These are phyloP conservation scores for Etia nguti DNA, from an alignment of 2,113 vertebrate species.

Conservation along the genomic window DNA sequence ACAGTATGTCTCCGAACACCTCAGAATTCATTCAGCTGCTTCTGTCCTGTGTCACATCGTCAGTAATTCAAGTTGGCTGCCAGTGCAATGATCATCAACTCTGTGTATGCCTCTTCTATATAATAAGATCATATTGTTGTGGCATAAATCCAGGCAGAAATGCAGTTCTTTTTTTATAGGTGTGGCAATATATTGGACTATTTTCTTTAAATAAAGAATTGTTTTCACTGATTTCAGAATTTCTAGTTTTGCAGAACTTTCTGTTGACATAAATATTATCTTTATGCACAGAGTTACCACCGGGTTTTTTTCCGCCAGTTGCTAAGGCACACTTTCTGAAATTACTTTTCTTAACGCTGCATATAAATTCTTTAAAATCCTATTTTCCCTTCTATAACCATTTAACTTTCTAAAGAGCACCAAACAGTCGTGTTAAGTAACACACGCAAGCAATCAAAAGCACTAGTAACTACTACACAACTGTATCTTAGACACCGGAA, in stretches of 20 bases:
- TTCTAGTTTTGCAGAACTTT: background rate
- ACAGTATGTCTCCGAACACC: too few species aligned
- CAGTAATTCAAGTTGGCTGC: background rate
- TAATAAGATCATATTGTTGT: background rate
- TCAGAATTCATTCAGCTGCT: too few species aligned
- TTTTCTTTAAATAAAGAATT: background rate
- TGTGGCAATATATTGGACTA: background rate
- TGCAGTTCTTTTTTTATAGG: background rate
- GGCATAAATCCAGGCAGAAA: background rate
- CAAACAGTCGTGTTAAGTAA: accelerated
- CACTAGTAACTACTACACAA: background rate
- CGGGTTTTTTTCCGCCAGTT: background rate
- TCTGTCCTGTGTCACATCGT: too few species aligned
- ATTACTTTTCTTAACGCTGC: background rate
- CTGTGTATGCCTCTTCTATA: background rate
- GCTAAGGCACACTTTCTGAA: background rate
- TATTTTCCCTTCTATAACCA: background rate
- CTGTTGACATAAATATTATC: background rate
- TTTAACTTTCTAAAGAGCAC: background rate
- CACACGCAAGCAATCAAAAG: background rate
- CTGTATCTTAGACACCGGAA: background rate
- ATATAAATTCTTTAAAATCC: background rate
- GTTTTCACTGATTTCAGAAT: background rate
- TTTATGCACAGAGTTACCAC: background rate
- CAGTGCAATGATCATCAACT: background rate